Evolutionary conservation across 2,113 vertebrate species (phyloP).

Genomic region (Scomber scombrus): DNA sequence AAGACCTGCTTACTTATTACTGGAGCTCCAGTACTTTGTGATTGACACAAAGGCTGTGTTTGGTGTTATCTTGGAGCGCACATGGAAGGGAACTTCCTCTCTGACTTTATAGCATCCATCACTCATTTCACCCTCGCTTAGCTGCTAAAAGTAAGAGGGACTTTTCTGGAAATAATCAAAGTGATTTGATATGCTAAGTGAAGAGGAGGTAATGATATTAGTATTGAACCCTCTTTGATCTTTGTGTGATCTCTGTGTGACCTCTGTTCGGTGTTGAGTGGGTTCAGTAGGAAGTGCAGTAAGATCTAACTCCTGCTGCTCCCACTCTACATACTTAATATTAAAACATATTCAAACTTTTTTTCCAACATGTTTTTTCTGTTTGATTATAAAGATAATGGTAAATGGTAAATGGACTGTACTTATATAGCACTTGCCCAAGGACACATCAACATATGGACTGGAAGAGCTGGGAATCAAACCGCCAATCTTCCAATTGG

Average conservation of each 20-base stretch:
- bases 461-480: no score
- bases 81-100: conserved; percentile 56
- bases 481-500: no score
- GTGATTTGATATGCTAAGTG: no score
- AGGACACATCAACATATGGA: no score
- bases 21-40: neutral
- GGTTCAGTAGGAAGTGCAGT: neutral
- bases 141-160: no score
- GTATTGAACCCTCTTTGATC: neutral
- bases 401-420: no score
- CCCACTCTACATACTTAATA: no score
- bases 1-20: neutral
- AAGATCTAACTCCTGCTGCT: neutral
- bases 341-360: no score
- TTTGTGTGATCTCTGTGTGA: conserved; percentile 4
- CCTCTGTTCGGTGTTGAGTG: neutral
- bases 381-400: neutral
- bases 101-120: conserved; percentile 26
- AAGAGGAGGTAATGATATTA: neutral
- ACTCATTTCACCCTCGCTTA: neutral
- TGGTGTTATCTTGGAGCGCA: conserved; percentile 54
- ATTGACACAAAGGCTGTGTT: neutral
- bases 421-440: no score
- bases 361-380: no score
- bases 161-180: no score